Evolutionary conservation across 2,113 vertebrate genomes (phyloP), one percentile per base, ranked within the genome.

Genomic region (Pomatorhinus ruficollis): DNA sequence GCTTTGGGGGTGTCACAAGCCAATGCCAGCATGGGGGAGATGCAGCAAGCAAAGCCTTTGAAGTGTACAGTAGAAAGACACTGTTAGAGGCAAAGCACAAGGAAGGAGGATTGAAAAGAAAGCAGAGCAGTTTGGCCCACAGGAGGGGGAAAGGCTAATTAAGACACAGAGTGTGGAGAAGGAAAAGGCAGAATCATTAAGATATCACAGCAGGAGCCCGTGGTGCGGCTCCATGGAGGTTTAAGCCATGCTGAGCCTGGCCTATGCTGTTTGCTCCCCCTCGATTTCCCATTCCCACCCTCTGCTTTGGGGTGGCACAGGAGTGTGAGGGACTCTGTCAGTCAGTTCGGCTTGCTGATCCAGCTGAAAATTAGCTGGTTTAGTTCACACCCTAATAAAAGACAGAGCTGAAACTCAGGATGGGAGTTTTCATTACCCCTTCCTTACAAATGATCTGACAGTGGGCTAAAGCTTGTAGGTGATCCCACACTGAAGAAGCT

Each of bases 131-230:
- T 86, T 96, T 95, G 90, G 93, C 76, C 92, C 80, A 90, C 61
- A 97, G 97, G 97, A 96, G 92, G 83, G 70, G 57, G 56, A 95
- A 95, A 65, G 83, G 77, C 90, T 96, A 95, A 96, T 95, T 92
- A 96, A 97, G 80, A 87, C 92, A 84, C n/a, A 68, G 47, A 47
- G 40, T 44, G 2, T 77, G 45, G 63, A 79, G 85, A 61, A 81
- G 90, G 68, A 86, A 78, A 91, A 94, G 68, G 52, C 85, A 90
- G 82, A 93, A 96, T 93, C 93, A 63, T 94, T 96, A 91, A 95
- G 95, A 89, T 96, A 93, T 63, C 93, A 86, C 90, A 96, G 90
- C 86, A 87, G 91, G 96, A 95, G 91, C 24, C 4, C 0, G 7
- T 63, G 89, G 15, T 91, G 89, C 0, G 8, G 72, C 94, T 90